A percentile compares a stretch with the other conserved stretches of the same genome.
These are phyloP conservation scores for Cyphotilapia sp. DNA, from an alignment of 2,113 vertebrate species.

Conservation along the genomic window DNA sequence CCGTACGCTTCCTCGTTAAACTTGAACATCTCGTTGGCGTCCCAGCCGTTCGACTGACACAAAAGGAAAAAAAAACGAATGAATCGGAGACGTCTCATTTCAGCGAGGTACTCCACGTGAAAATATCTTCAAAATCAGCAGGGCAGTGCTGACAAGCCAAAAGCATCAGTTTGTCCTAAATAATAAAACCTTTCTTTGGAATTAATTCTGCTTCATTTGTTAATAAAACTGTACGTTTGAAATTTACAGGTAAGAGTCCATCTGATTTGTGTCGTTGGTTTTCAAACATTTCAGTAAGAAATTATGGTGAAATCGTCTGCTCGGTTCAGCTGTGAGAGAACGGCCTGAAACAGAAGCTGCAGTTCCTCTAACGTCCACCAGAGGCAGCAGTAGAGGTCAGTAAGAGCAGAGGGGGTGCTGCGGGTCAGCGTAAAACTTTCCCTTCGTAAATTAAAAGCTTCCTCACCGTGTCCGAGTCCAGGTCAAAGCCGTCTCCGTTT, in stretches of 20 bases:
- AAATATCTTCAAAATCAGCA: not conserved
- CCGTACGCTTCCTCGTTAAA: constrained; percentile 84
- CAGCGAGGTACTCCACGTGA: not conserved
- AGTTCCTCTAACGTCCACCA: not conserved
- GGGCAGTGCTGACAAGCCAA: not conserved
- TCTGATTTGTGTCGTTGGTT: not conserved
- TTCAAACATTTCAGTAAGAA: not conserved
- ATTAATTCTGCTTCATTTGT: not conserved
- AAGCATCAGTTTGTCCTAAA: not conserved
- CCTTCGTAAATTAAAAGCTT: not conserved
- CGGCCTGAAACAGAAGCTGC: not conserved
- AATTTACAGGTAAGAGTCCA: not conserved
- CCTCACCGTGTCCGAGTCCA: constrained; percentile 77
- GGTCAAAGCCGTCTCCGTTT: constrained; percentile 79
- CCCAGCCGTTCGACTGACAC: constrained; percentile 83
- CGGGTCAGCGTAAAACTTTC: too few relatives aligned
- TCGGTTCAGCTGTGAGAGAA: not conserved
- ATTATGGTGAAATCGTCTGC: not conserved
- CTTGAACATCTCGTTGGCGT: constrained; percentile 85
- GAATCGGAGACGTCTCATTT: rapidly evolving
- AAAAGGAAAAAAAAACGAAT: rapidly evolving
- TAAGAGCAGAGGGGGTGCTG: not conserved
- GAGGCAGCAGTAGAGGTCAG: not conserved
- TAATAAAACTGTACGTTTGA: not conserved
- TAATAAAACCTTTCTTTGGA: not conserved